phyloP scores from a whole-genome alignment of 2,888 invertebrate species.

The Xanthia togata region DNA sequence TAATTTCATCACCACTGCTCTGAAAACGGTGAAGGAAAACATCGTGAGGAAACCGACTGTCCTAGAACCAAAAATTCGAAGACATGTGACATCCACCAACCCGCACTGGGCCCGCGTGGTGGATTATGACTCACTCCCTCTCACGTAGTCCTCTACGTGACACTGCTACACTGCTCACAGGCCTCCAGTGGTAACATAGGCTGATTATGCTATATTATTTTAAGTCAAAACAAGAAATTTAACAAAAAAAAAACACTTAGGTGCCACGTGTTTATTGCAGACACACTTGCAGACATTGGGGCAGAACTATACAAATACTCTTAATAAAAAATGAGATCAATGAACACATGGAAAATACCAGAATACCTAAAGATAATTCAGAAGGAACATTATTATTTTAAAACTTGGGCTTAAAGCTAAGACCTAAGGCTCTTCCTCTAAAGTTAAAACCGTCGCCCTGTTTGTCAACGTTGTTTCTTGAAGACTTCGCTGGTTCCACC shows the following conservation, averaged over 20 bases:
- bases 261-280: conserved; percentile 77
- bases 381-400: conserved; percentile 64
- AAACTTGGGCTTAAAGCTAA: conserved; percentile 83
- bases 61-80: too few relatives aligned
- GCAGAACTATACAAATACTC: conserved; percentile 71
- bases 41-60: too few relatives aligned
- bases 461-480: conserved; percentile 75
- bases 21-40: too few relatives aligned
- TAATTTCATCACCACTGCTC: too few relatives aligned
- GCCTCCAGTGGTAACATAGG: too few relatives aligned
- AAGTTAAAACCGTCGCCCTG: conserved; percentile 80
- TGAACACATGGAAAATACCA: conserved; percentile 75
- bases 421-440: conserved; percentile 79
- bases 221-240: too few relatives aligned
- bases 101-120: too few relatives aligned
- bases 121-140: too few relatives aligned
- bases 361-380: conserved; percentile 20
- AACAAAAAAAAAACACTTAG: conserved; percentile 15
- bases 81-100: too few relatives aligned
- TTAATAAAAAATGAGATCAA: conserved; percentile 60
- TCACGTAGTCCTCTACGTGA: too few relatives aligned
- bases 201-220: too few relatives aligned
- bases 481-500: conserved; percentile 84
- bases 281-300: conserved; percentile 77
- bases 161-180: too few relatives aligned